phyloP scores from a whole-genome alignment of 2,113 vertebrate species.

The Dicrurus megarhynchus region DNA sequence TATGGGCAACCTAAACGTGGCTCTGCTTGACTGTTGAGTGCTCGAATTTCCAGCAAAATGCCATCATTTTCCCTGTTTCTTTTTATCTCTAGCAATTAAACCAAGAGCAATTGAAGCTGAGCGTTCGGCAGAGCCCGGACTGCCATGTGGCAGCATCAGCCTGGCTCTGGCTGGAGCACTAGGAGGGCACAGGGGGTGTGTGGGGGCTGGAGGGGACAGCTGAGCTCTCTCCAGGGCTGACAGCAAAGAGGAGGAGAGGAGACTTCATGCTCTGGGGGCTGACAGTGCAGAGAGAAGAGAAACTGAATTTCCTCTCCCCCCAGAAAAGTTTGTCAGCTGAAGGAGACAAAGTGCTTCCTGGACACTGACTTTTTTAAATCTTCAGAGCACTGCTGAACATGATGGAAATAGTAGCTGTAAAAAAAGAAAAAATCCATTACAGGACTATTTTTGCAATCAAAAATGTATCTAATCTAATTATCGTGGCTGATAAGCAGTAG shows the following conservation, averaged over 20 bases:
- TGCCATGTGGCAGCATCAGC: not conserved
- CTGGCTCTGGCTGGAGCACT: not conserved
- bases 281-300: not conserved
- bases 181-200: accelerated
- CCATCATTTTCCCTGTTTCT: accelerated
- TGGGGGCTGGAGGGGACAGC: not conserved
- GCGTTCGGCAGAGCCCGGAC: not conserved
- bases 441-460: not conserved
- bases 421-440: not conserved
- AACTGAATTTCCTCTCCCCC: not conserved
- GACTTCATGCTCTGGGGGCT: not conserved
- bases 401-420: not conserved
- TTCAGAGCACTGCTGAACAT: not conserved
- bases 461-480: not conserved
- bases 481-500: not conserved
- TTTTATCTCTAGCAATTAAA: not conserved
- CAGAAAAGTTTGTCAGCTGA: not conserved
- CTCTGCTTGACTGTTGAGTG: not conserved
- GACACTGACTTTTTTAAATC: not conserved
- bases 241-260: not conserved
- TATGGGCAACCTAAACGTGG: not conserved
- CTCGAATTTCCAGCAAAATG: not conserved
- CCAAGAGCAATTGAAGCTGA: not conserved
- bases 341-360: not conserved
- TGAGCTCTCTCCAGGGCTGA: not conserved